A percentile compares a stretch with the other conserved stretches of the same genome.
phyloP scores from a whole-genome alignment of 2,113 vertebrate genomes.

The Macroglossus sobrinus region DNA sequence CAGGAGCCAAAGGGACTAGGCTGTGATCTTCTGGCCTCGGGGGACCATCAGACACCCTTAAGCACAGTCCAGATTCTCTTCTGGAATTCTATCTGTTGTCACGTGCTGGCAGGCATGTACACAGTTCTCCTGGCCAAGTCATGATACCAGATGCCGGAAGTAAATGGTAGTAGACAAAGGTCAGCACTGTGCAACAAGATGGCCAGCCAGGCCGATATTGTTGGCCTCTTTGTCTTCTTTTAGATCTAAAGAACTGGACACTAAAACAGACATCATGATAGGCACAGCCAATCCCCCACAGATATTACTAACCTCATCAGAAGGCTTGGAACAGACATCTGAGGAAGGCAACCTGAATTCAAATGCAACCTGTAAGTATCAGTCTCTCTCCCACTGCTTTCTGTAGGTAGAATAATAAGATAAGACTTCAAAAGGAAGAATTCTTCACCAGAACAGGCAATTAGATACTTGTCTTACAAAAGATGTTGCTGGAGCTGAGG shows the following conservation, averaged over 20 bases:
- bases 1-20: neutral
- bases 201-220: too few relatives aligned
- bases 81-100: neutral
- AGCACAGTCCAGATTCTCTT: neutral
- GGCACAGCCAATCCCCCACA: neutral
- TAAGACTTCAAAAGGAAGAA: neutral
- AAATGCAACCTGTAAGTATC: neutral
- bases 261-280: neutral
- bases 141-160: neutral
- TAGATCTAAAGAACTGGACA: neutral
- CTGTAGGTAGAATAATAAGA: conserved; percentile 3
- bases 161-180: neutral
- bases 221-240: neutral
- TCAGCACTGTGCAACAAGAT: neutral
- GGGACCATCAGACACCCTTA: neutral
- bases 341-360: neutral
- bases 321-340: neutral
- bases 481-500: neutral
- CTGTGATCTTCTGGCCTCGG: neutral
- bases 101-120: neutral
- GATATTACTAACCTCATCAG: neutral
- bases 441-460: neutral
- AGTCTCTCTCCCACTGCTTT: neutral
- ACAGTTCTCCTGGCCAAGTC: neutral
- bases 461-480: neutral